Evolutionary conservation across 1,140 invertebrate genomes (phyloP).

Genomic region (Eurosta solidaginis): DNA sequence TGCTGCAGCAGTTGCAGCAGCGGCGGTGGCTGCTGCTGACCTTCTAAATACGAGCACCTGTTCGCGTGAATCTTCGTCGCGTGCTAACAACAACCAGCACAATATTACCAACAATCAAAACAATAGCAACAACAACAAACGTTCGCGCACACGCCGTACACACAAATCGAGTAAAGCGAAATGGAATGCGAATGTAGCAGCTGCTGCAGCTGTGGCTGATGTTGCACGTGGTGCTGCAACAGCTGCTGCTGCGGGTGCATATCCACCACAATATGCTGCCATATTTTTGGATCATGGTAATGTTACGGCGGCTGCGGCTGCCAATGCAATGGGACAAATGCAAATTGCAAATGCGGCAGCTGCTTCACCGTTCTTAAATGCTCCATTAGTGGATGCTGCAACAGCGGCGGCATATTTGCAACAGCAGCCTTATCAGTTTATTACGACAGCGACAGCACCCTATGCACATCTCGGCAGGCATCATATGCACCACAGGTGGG

Average conservation of each 20-base stretch:
- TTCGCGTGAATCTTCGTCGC: constrained; percentile 39
- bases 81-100: no score
- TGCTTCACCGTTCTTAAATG: constrained; percentile 38
- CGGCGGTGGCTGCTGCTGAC: not conserved
- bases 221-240: constrained; percentile 28
- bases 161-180: constrained; percentile 43
- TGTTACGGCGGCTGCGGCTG: constrained; percentile 34
- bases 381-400: constrained; percentile 23
- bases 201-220: no score
- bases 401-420: constrained; percentile 31
- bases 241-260: constrained; percentile 39
- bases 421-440: constrained; percentile 50
- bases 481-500: constrained; percentile 22
- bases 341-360: constrained; percentile 39
- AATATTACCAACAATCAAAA: no score
- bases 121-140: no score
- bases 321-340: constrained; percentile 43
- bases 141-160: constrained; percentile 45
- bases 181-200: constrained; percentile 7
- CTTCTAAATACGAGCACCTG: constrained; percentile 45
- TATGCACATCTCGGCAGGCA: constrained; percentile 15
- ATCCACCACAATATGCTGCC: constrained; percentile 49
- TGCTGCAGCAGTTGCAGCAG: not conserved
- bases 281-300: constrained; percentile 46
- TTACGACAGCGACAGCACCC: constrained; percentile 37